These are phyloP conservation scores for Pammene aurita DNA, from an alignment of 2,888 invertebrate species.

Conservation along the genomic window DNA sequence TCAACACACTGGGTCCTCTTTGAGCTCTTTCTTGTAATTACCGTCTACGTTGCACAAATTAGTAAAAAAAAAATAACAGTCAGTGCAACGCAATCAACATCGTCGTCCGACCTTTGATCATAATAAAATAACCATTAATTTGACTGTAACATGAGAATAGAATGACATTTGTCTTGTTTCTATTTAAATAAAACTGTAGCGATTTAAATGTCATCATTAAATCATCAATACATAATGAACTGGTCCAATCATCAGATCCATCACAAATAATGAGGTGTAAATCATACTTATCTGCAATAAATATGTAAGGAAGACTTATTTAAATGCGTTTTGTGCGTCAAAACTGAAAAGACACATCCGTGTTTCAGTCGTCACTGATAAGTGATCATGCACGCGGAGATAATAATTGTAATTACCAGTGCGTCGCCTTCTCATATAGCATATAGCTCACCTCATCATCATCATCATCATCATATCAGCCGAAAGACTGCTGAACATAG, in stretches of 20 bases:
- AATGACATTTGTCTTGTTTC: background rate
- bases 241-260: slow-evolving; percentile 10
- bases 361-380: background rate
- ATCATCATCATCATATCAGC: no score
- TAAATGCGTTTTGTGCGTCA: slow-evolving; percentile 11
- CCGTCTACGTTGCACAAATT: no score
- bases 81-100: background rate
- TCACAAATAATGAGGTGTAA: slow-evolving; percentile 16
- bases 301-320: slow-evolving; percentile 8
- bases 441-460: no score
- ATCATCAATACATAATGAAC: slow-evolving; percentile 27
- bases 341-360: background rate
- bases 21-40: no score
- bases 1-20: no score
- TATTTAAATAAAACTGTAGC: slow-evolving; percentile 15
- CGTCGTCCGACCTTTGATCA: background rate
- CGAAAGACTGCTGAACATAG: no score
- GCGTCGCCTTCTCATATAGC: no score
- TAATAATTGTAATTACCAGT: no score
- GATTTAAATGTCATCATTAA: slow-evolving; percentile 34
- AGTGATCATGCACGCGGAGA: no score
- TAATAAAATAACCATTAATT: background rate
- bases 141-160: slow-evolving; percentile 6
- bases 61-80: background rate
- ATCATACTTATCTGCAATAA: background rate